phyloP scores from a whole-genome alignment of 2,888 invertebrate genomes.

The Tetranychus truncatus region DNA sequence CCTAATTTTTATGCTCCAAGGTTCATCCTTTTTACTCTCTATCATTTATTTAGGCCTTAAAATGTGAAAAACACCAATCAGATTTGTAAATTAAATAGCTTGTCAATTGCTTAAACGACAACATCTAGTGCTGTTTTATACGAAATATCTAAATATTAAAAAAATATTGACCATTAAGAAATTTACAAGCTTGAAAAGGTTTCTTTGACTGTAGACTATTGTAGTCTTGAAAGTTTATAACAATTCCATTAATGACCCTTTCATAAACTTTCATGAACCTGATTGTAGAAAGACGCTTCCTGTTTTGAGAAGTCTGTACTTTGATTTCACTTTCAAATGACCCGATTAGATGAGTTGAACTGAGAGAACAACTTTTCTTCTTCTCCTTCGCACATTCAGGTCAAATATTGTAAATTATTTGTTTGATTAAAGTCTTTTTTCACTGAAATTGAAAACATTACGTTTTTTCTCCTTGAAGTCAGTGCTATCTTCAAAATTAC shows the following conservation, averaged over 20 bases:
- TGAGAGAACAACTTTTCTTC: not conserved
- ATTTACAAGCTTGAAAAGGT: too few relatives aligned
- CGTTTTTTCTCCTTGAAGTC: not conserved
- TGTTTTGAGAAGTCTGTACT: not conserved
- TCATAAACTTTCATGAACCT: not conserved
- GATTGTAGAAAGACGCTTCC: not conserved
- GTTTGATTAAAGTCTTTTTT: too few relatives aligned
- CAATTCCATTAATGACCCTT: not conserved
- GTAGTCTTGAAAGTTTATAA: too few relatives aligned
- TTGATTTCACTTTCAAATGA: not conserved
- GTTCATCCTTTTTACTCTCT: not conserved
- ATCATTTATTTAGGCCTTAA: not conserved
- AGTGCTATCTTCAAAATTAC: not conserved
- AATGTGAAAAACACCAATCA: not conserved
- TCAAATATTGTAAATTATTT: not conserved
- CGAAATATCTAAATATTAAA: too few relatives aligned
- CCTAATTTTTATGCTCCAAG: slow-evolving; percentile 4
- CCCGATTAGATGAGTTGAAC: not conserved
- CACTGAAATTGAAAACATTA: not conserved
- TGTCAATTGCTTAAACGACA: not conserved
- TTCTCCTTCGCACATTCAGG: not conserved
- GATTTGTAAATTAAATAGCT: not conserved
- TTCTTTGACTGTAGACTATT: too few relatives aligned
- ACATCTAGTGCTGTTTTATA: not conserved
- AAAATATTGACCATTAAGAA: too few relatives aligned